Conservation (phyloP, 2,113 vertebrate species). For the Sphaerodactylus townsendi region DNA sequence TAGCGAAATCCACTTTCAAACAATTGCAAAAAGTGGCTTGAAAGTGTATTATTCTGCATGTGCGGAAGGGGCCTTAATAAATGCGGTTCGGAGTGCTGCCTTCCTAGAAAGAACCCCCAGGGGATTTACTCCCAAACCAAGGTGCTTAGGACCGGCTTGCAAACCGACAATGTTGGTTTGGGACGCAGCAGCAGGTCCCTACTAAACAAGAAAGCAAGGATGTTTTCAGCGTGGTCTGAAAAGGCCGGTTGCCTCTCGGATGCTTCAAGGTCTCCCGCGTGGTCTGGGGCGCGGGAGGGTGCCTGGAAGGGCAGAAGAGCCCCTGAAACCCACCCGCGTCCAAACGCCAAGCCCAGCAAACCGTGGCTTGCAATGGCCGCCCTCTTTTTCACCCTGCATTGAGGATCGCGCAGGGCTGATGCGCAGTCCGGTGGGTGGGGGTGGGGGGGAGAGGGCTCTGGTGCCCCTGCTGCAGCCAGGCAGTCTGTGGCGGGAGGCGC, state of each 20-base stretch:
- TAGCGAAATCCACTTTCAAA: too few relatives aligned
- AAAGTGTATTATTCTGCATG: too few relatives aligned
- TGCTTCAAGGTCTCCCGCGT: neutral
- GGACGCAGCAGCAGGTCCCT: too few relatives aligned
- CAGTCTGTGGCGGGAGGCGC: slow-evolving; percentile 44
- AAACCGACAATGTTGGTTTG: too few relatives aligned
- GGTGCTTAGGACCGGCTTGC: neutral
- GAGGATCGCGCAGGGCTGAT: slow-evolving; percentile 27
- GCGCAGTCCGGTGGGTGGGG: slow-evolving; percentile 27
- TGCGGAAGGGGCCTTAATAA: too few relatives aligned
- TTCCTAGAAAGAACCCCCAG: too few relatives aligned
- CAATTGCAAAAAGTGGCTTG: too few relatives aligned
- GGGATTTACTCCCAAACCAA: neutral
- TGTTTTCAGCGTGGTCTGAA: neutral
- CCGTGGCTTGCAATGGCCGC: neutral
- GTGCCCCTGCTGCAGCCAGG: slow-evolving; percentile 39
- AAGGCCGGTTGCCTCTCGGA: neutral
- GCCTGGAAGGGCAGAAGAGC: too few relatives aligned
- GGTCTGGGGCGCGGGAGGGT: neutral
- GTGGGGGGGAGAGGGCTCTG: too few relatives aligned
- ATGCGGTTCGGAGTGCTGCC: too few relatives aligned
- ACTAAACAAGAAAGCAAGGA: neutral
- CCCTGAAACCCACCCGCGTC: too few relatives aligned
- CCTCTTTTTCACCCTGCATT: neutral
- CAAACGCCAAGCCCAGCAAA: too few relatives aligned